Percentiles rank a stretch among this genome's conserved stretches.
Conservation (phyloP, 2,888 invertebrate genomes). For the Drosophila eohydei region DNA sequence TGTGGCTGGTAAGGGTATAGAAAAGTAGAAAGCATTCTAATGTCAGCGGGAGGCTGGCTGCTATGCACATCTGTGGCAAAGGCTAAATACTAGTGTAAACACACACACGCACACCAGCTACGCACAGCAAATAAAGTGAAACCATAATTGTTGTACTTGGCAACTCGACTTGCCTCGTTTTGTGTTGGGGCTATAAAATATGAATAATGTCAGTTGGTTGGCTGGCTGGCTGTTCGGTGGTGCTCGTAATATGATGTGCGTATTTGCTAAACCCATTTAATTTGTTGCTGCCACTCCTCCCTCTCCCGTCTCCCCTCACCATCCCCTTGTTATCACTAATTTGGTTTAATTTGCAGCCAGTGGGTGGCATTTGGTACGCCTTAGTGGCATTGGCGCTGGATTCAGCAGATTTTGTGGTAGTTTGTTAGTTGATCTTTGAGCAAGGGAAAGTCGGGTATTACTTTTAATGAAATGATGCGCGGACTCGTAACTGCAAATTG, state of each 20-base stretch:
- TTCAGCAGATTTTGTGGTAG: slow-evolving; percentile 37
- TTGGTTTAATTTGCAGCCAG: slow-evolving; percentile 71
- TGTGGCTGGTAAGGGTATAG: slow-evolving; percentile 30
- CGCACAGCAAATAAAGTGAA: slow-evolving; percentile 69
- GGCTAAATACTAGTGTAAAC: slow-evolving; percentile 61
- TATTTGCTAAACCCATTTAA: slow-evolving; percentile 77
- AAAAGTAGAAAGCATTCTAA: slow-evolving; percentile 58
- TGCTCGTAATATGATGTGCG: slow-evolving; percentile 69
- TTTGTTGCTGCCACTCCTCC: slow-evolving; percentile 16
- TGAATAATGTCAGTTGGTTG: slow-evolving; percentile 66
- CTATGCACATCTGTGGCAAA: slow-evolving; percentile 27
- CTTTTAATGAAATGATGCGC: slow-evolving; percentile 71
- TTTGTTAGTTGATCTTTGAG: slow-evolving; percentile 51
- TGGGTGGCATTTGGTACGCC: slow-evolving; percentile 38
- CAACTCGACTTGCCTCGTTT: slow-evolving; percentile 68
- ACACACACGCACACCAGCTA: slow-evolving; percentile 15
- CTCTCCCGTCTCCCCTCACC: background rate
- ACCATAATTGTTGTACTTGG: slow-evolving; percentile 79
- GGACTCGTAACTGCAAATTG: slow-evolving; percentile 74
- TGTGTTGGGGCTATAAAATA: slow-evolving; percentile 65
- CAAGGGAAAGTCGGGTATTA: slow-evolving; percentile 43
- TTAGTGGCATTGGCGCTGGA: slow-evolving; percentile 1
- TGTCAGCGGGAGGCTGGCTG: slow-evolving; percentile 59
- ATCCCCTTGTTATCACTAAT: slow-evolving; percentile 49
- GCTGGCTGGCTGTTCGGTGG: slow-evolving; percentile 2